A percentile compares a stretch with the other conserved stretches of the same genome.
Conservation (phyloP, 2,113 vertebrate genomes). For the Anser cygnoides region DNA sequence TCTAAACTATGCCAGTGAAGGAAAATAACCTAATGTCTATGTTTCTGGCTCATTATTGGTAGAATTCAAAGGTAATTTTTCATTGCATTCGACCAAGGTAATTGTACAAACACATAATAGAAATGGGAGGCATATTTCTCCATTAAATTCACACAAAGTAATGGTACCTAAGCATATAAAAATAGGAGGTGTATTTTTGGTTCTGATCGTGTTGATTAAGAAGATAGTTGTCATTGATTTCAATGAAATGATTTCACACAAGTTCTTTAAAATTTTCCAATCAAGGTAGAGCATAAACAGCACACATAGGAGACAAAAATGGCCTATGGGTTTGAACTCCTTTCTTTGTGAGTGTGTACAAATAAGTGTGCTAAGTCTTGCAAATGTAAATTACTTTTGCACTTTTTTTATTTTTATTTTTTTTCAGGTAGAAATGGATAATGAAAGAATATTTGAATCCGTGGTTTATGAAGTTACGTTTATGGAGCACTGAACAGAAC, state of each 20-base stretch:
- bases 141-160: not conserved
- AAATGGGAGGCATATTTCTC: not conserved
- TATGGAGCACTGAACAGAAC: not conserved
- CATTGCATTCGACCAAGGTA: not conserved
- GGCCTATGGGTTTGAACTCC: not conserved
- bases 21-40: not conserved
- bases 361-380: not conserved
- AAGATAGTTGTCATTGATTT: not conserved
- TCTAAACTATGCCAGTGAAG: not conserved
- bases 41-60: not conserved
- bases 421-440: not conserved
- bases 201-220: not conserved
- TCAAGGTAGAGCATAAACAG: fast-evolving
- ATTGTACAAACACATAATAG: not conserved
- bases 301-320: not conserved
- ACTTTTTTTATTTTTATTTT: not conserved
- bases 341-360: not conserved
- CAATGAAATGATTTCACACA: not conserved
- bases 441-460: not conserved
- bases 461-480: not conserved
- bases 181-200: not conserved
- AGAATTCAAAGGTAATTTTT: not conserved
- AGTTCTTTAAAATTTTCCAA: not conserved
- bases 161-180: not conserved
- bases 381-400: not conserved